A percentile compares a stretch with the other conserved stretches of the same genome.
phyloP scores from a whole-genome alignment of 2,797 vertebrate species.

The Scomberomorus guttatus region DNA sequence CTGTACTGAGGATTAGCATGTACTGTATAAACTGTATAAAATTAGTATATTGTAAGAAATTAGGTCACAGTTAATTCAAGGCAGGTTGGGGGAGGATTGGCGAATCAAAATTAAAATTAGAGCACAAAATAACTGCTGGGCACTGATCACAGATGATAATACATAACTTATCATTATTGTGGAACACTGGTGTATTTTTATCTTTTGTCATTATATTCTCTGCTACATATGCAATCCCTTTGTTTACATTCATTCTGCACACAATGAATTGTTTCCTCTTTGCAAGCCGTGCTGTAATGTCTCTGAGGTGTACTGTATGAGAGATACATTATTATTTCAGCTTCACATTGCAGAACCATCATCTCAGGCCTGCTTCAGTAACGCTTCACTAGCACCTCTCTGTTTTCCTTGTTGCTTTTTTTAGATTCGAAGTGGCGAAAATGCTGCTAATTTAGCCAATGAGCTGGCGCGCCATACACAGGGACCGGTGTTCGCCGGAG shows the following conservation, averaged over 20 bases:
- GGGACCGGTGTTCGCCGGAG: conserved; percentile 95
- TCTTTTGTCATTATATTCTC: conserved; percentile 9
- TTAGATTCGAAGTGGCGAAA: conserved; percentile 97
- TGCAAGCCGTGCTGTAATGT: conserved; percentile 27
- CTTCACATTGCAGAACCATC: conserved; percentile 28
- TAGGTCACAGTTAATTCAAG: conserved; percentile 25
- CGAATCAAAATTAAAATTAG: neutral
- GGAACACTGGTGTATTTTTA: neutral
- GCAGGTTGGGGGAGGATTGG: neutral
- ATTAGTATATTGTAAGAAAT: conserved; percentile 5
- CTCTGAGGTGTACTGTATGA: conserved; percentile 18
- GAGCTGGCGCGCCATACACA: conserved; percentile 97
- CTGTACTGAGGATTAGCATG: neutral
- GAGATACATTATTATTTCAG: conserved; percentile 47
- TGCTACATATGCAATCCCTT: conserved; percentile 13
- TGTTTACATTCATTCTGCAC: conserved; percentile 22
- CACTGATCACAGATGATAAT: conserved; percentile 22
- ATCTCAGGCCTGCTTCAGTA: conserved; percentile 16
- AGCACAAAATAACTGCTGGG: conserved; percentile 14
- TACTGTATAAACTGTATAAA: neutral
- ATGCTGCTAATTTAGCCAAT: conserved; percentile 97
- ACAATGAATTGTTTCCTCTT: conserved; percentile 23
- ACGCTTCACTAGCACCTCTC: conserved; percentile 46
- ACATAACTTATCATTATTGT: neutral
- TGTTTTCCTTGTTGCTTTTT: conserved; percentile 61